A percentile compares a stretch with the other conserved stretches of the same genome.
Conservation (phyloP, 2,113 vertebrate genomes). For the Octodon degus region DNA sequence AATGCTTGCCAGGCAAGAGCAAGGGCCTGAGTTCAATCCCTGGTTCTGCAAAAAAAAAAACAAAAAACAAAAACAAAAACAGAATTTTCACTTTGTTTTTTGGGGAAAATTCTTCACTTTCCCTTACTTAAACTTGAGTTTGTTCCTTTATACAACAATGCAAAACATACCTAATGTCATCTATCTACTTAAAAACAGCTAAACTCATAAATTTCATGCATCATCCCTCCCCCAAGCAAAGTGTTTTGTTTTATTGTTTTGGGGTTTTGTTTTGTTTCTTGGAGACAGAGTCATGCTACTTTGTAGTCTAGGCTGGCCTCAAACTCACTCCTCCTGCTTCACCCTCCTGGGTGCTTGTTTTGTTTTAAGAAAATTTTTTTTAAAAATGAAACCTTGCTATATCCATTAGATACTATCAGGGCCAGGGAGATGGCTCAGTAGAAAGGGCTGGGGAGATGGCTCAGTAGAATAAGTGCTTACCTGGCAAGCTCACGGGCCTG, state of each 20-base stretch:
- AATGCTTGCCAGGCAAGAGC: no score
- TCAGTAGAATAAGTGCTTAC: no score
- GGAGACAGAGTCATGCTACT: neutral
- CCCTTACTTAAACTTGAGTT: neutral
- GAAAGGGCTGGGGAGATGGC: no score
- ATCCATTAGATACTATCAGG: neutral
- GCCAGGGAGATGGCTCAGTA: no score
- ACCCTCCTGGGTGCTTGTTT: neutral
- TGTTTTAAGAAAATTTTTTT: neutral
- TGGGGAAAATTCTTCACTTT: neutral
- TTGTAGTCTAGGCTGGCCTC: neutral
- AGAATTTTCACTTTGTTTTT: neutral
- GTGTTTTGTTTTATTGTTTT: neutral
- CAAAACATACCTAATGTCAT: neutral
- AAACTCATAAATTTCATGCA: neutral
- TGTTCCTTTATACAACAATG: constrained; percentile 11
- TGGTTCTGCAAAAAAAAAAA: no score
- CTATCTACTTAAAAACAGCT: neutral
- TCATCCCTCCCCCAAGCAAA: neutral
- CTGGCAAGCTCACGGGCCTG: no score
- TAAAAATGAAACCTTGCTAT: neutral
- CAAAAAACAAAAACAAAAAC: neutral
- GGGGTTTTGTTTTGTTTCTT: neutral
- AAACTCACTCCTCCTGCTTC: neutral
- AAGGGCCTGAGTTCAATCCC: no score